Conservation (phyloP, 2,797 vertebrate species). For the Lemur catta region DNA sequence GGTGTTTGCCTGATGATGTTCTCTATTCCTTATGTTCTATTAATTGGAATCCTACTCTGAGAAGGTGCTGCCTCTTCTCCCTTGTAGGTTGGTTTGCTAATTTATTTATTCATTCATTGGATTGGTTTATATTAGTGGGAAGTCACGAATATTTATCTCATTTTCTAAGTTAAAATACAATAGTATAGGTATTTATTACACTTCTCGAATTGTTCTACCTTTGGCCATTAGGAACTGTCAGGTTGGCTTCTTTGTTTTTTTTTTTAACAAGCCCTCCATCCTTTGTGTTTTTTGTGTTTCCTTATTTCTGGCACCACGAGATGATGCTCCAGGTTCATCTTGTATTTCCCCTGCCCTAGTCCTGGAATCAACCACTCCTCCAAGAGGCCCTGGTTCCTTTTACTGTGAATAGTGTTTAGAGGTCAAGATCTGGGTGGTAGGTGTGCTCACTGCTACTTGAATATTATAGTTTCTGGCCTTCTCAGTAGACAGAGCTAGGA, state of each 20-base stretch:
- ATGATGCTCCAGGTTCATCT: not conserved
- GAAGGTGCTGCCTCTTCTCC: not conserved
- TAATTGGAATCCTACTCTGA: not conserved
- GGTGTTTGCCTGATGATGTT: not conserved
- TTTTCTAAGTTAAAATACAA: not conserved
- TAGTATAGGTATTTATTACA: not conserved
- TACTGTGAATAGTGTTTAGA: not conserved
- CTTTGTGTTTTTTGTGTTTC: not conserved
- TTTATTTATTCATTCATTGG: not conserved
- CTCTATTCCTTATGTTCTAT: not conserved
- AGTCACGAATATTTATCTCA: not conserved
- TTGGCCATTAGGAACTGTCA: not conserved
- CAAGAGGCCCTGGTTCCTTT: not conserved
- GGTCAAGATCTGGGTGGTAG: not conserved
- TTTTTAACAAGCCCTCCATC: not conserved
- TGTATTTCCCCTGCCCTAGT: not conserved
- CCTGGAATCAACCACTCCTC: not conserved
- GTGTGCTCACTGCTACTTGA: not conserved
- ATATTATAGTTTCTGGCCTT: not conserved
- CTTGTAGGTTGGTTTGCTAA: not conserved
- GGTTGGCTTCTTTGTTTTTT: fast-evolving
- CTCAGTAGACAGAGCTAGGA: not conserved
- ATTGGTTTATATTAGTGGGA: not conserved
- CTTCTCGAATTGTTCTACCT: not conserved
- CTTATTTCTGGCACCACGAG: not conserved